phyloP scores from a whole-genome alignment of 1,140 invertebrate species.

The Octopus sinensis region DNA sequence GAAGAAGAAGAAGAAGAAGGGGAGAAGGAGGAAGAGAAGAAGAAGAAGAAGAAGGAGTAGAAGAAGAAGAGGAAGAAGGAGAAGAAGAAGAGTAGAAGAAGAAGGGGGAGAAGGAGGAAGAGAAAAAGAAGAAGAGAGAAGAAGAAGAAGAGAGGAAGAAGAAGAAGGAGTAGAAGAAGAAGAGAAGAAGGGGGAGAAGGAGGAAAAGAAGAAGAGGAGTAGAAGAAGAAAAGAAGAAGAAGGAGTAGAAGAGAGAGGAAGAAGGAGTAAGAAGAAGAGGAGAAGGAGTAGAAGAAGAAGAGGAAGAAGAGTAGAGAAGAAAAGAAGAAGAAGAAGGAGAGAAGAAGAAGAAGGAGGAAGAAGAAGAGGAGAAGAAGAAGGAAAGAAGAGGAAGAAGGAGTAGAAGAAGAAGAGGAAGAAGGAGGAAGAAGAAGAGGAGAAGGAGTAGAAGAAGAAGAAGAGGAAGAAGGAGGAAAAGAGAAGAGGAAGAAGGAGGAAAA shows the following conservation, averaged over 20 bases:
- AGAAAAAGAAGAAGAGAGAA: background rate
- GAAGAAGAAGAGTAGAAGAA: background rate
- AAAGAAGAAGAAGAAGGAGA: background rate
- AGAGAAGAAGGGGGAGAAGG: background rate
- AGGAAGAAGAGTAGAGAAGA: background rate
- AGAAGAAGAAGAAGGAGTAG: conserved; percentile 12
- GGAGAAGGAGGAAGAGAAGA: conserved; percentile 6
- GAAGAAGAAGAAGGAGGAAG: conserved; percentile 6
- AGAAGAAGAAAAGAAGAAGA: background rate
- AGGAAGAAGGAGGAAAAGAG: conserved; percentile 18
- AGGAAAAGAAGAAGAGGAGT: background rate
- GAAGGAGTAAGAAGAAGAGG: conserved; percentile 13
- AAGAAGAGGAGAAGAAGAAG: conserved; percentile 10
- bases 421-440: background rate
- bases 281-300: conserved; percentile 12
- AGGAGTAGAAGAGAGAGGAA: conserved; percentile 5
- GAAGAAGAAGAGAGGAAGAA: background rate
- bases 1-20: conserved; percentile 20
- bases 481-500: conserved; percentile 11
- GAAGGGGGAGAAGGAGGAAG: background rate
- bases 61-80: conserved; percentile 10
- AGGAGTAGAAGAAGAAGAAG: background rate
- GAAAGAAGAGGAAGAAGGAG: conserved; percentile 16
- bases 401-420: conserved; percentile 14
- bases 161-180: background rate